phyloP scores from a whole-genome alignment of 2,888 invertebrate genomes.

The Pecten maximus region DNA sequence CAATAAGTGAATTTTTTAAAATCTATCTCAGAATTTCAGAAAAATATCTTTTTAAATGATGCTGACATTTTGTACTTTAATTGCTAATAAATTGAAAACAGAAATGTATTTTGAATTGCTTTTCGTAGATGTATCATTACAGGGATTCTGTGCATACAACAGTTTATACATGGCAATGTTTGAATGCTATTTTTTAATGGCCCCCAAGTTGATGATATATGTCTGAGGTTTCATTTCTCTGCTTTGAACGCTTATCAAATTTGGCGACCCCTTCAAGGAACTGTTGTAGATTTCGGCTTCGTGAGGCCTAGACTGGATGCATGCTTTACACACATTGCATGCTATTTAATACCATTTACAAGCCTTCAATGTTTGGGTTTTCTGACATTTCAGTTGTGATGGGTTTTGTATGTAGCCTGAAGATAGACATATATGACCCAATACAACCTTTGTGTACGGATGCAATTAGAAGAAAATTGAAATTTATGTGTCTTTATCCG shows the following conservation, averaged over 20 bases:
- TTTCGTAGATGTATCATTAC: neutral
- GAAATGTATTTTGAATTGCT: neutral
- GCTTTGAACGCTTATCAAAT: constrained; percentile 7
- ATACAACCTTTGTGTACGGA: neutral
- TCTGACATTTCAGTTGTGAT: neutral
- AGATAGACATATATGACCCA: neutral
- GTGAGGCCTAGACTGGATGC: neutral
- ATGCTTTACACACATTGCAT: neutral
- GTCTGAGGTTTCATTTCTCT: neutral
- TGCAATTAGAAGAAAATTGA: neutral
- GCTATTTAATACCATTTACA: neutral
- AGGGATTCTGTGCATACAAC: neutral
- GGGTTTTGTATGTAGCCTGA: neutral
- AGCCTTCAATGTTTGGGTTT: neutral
- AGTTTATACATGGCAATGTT: neutral
- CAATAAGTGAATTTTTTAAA: neutral
- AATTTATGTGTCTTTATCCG: neutral
- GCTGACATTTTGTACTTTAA: neutral
- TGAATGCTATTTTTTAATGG: neutral
- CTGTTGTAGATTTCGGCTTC: neutral
- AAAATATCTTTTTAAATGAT: neutral
- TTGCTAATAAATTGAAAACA: neutral
- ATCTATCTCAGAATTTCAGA: neutral
- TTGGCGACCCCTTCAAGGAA: neutral
- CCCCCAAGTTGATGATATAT: neutral